phyloP scores from a whole-genome alignment of 2,113 vertebrate species.

The Perca flavescens region DNA sequence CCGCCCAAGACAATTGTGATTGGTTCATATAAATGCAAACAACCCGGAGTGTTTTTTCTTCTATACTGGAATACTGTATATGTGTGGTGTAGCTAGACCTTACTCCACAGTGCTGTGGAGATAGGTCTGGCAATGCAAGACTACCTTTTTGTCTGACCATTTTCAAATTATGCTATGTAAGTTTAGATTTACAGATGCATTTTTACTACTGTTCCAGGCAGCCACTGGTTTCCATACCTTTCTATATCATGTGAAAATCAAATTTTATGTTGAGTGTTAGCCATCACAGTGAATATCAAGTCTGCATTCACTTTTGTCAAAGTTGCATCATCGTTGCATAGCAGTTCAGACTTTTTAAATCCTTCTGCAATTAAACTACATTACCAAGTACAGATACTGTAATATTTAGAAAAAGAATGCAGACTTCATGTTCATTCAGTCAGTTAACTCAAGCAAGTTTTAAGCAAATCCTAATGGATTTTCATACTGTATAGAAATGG shows the following conservation, averaged over 20 bases:
- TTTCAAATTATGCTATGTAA: neutral
- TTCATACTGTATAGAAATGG: neutral
- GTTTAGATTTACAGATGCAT: neutral
- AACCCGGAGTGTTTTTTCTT: no score
- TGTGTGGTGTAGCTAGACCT: no score
- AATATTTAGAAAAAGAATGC: neutral
- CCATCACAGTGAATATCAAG: neutral
- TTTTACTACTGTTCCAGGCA: neutral
- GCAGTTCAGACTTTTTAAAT: neutral
- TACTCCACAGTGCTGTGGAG: no score
- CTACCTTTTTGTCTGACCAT: no score
- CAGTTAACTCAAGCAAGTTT: neutral
- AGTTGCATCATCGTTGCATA: neutral
- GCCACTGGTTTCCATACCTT: neutral
- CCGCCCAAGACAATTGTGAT: no score
- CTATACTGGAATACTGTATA: no score
- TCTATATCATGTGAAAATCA: neutral
- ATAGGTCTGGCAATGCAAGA: no score
- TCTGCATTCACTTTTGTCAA: neutral
- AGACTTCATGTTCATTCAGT: neutral
- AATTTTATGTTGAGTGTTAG: neutral
- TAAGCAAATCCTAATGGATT: neutral
- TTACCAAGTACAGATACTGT: neutral
- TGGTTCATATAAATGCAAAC: no score
- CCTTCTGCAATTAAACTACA: neutral